Evolutionary conservation across 92 coral and sea anemone species (phyloP).

Genomic region (Nematostella vectensis): DNA sequence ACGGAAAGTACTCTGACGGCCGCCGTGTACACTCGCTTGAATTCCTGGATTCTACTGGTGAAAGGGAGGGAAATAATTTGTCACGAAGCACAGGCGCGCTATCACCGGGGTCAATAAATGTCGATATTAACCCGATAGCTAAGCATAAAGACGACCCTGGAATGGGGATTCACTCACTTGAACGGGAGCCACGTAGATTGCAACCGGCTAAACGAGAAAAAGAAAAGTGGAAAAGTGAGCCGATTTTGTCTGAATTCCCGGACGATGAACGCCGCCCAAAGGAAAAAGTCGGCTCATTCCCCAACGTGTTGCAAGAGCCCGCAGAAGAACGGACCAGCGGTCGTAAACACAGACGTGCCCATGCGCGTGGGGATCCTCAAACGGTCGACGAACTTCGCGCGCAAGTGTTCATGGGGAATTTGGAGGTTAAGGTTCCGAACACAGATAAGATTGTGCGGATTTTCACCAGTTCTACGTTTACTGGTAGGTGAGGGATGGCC

Average conservation of each 20-base stretch:
- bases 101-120: slow-evolving; percentile 22
- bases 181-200: slow-evolving; percentile 31
- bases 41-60: background rate
- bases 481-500: slow-evolving; percentile 50
- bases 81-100: background rate
- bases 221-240: slow-evolving; percentile 32
- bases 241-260: slow-evolving; percentile 7
- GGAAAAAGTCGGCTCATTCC: slow-evolving; percentile 13
- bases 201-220: background rate
- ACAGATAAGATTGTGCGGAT: slow-evolving; percentile 48
- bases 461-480: slow-evolving; percentile 66
- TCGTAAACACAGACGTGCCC: background rate
- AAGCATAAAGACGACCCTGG: slow-evolving; percentile 18
- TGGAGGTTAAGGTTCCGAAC: slow-evolving; percentile 44
- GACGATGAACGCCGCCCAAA: background rate
- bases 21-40: slow-evolving; percentile 15
- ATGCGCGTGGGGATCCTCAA: slow-evolving; percentile 13
- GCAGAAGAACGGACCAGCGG: background rate
- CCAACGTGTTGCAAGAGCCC: slow-evolving; percentile 4
- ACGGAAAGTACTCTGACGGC: background rate
- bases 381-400: slow-evolving; percentile 38
- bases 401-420: slow-evolving; percentile 51
- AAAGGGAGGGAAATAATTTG: background rate
- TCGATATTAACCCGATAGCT: slow-evolving; percentile 45
- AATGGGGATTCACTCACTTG: slow-evolving; percentile 50